Evolutionary conservation across 2,113 vertebrate species (phyloP).

Genomic region (Nannobrachium achirus): DNA sequence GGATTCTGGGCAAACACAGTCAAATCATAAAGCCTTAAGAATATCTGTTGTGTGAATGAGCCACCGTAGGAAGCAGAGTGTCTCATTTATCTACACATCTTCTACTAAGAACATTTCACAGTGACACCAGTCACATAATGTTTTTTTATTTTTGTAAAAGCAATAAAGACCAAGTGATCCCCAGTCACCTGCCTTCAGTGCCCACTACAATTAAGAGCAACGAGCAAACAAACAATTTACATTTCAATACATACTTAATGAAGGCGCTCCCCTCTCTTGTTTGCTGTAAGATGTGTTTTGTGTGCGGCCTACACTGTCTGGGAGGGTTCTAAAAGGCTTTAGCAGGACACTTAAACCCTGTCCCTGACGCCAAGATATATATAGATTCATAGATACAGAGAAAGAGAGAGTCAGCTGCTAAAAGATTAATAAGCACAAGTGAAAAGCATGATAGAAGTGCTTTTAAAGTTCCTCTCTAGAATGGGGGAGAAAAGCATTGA

Average conservation of each 20-base stretch:
- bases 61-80: not conserved
- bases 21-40: constrained; percentile 1
- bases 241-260: constrained; percentile 8
- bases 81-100: constrained; percentile 24
- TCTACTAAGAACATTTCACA: not conserved
- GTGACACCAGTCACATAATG: not conserved
- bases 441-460: constrained; percentile 58
- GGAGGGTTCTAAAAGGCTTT: not conserved
- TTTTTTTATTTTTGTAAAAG: too few relatives aligned
- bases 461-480: constrained; percentile 53
- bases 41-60: not conserved
- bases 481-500: constrained; percentile 53
- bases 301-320: not conserved
- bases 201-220: not conserved
- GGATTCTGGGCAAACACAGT: constrained; percentile 1
- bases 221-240: not conserved
- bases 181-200: not conserved
- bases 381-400: constrained; percentile 24
- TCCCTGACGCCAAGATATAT: constrained; percentile 57
- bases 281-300: not conserved
- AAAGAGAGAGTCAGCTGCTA: constrained; percentile 48
- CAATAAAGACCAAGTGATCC: not conserved
- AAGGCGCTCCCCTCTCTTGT: not conserved
- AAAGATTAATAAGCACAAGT: constrained; percentile 70
- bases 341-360: constrained; percentile 45